These are phyloP conservation scores for Saccostrea glomerata DNA, from an alignment of 1,140 invertebrate species.

Conservation along the genomic window DNA sequence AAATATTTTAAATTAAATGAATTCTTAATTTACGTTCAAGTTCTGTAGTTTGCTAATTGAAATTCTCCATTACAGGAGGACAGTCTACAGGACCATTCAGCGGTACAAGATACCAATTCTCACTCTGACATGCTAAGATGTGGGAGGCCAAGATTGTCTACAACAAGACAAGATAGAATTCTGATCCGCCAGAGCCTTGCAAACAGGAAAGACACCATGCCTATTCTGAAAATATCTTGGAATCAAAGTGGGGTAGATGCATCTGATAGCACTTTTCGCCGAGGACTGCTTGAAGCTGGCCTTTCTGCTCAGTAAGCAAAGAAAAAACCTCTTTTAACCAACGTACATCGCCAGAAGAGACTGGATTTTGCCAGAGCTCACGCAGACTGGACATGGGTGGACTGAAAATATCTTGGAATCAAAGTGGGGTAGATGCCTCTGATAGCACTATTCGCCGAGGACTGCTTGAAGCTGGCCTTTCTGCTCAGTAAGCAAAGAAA, in stretches of 20 bases:
- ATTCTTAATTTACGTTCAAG: no score
- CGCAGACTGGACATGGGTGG: constrained; percentile 27
- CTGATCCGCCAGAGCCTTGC: not conserved
- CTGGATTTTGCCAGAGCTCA: constrained; percentile 24
- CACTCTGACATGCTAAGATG: no score
- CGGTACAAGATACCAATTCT: not conserved
- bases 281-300: not conserved
- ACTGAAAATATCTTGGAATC: not conserved
- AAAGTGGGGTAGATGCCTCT: not conserved
- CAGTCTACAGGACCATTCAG: not conserved
- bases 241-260: not conserved
- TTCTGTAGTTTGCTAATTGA: no score
- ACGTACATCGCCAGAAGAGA: constrained; percentile 24
- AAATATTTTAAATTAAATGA: no score
- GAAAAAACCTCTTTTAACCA: constrained; percentile 27
- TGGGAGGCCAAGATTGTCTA: not conserved
- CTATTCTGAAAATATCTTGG: not conserved
- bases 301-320: not conserved
- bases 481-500: not conserved
- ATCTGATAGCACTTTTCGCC: not conserved
- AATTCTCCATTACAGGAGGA: not conserved
- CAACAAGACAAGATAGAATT: not conserved
- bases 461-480: not conserved
- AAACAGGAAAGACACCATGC: not conserved
- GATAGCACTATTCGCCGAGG: not conserved